phyloP scores from a whole-genome alignment of 2,888 invertebrate genomes.

The Parochlus steinenii region DNA sequence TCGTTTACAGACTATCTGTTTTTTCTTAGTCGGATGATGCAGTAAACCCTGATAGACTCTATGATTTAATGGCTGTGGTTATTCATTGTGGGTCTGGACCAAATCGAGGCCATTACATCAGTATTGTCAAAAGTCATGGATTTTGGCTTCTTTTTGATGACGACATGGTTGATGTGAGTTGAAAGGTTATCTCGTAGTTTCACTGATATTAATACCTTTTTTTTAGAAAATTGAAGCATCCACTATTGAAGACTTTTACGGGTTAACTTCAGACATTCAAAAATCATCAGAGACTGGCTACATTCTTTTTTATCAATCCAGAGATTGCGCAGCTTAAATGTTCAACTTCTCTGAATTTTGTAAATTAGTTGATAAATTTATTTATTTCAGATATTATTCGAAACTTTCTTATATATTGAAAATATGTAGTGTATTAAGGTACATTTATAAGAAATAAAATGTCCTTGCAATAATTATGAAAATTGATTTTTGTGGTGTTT shows the following conservation, averaged over 20 bases:
- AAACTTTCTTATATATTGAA: no score
- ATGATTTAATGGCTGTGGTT: conserved; percentile 97
- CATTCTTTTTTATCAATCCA: conserved; percentile 96
- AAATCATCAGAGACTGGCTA: conserved; percentile 99
- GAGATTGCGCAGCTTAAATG: no score
- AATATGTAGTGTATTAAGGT: no score
- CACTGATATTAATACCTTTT: no score
- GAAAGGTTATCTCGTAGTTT: no score
- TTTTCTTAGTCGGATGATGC: conserved; percentile 83
- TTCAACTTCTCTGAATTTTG: no score
- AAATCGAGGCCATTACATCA: conserved; percentile 98
- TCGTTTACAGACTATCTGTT: conserved; percentile 1
- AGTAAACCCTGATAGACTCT: conserved; percentile 92
- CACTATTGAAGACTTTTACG: conserved; percentile 98
- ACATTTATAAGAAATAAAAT: no score
- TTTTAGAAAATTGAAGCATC: conserved; percentile 99
- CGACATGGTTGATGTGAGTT: conserved; percentile 99
- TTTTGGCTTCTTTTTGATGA: conserved; percentile 99
- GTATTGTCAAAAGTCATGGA: conserved; percentile 98
- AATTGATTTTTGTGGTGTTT: no score
- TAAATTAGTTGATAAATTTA: no score
- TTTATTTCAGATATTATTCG: no score
- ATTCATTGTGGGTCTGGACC: conserved; percentile 99
- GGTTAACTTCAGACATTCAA: conserved; percentile 94
- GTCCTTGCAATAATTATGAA: no score